Evolutionary conservation across 2,113 vertebrate species (phyloP), one percentile per base, ranked within the genome.

Genomic region (Ophiodon elongatus): DNA sequence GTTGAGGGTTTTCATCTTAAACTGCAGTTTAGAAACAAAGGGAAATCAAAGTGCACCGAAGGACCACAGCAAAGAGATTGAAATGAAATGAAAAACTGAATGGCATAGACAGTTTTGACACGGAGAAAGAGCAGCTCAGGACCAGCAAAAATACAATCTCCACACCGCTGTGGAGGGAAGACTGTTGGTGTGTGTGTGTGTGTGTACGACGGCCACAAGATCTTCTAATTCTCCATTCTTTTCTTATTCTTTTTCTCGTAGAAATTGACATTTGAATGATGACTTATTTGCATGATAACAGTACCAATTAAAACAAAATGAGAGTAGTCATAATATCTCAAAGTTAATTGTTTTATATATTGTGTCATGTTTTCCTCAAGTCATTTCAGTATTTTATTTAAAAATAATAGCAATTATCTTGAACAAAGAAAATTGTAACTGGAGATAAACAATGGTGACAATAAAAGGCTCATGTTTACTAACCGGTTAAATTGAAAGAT

Each of bases 81-180:
- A 79, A 74, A 72, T 73, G 23, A 54, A 79, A 88, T 86, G 82
- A 85, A 86, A 91, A 80, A 45, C 43, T 82, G 79, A 80, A 84
- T 4, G 64, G 52, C 66, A 81, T 0, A 66, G 50, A 81, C 65
- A 71, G 54, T 37, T 66, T 37, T 70, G 74, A 76, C 52, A 86
- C 33, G 21, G 63, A 86, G 41, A 86, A 71, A 79, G 54, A 86
- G 80, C 76, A 73, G 80, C 65, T 59, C 21, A 74, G 56, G 45
- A 67, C 35, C 10, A 75, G 65, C 41, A 72, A 31, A 81, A 88
- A 86, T 59, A 72, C 23, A 87, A 82, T 59, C 65, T 75, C 2
- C 77, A 75, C 37, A 56, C 66, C n/a, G 25, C 39, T 68, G 50
- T 71, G 68, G 72, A 65, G 23, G 13, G 7, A 56, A 31, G 21